Evolutionary conservation across 2,113 vertebrate genomes (phyloP), one percentile per base, ranked within the genome.

Genomic region (Macaca nemestrina): DNA sequence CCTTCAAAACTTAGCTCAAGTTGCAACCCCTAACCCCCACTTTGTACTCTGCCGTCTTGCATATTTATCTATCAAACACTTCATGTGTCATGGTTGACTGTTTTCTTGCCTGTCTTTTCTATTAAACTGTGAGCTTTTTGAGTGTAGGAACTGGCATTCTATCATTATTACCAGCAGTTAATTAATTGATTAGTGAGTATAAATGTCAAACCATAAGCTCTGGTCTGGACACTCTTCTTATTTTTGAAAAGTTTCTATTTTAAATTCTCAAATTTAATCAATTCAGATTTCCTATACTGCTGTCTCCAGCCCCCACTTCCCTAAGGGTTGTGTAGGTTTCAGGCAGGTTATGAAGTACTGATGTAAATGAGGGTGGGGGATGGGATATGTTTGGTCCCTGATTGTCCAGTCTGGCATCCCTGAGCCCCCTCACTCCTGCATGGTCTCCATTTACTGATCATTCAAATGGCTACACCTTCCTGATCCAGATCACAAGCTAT

Each of bases 171-270:
- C 22, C 40, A 90, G 88, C 12, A 93, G 50, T 50, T 59, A 76
- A 82, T 84, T 84, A 76, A 88, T 50, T 93, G 94, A 81, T 2
- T 14, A 91, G 30, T 38, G 45, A 89, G 32, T 61, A 30, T 38
- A 57, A 75, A 83, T 80, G 70, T 80, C 55, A 96, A 94, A 81
- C 57, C 38, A 82, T 79, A 76, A 57, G 86, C 22, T 87, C 20
- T 70, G 13, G 22, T 61, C 30, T 90, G 22, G 35, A 90, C 22
- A 64, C 7, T 55, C 27, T 32, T 88, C 20, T 91, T 72, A 50
- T 86, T 73, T 95, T 81, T 82, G 43, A 64, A 86, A 92, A 88
- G 48, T 79, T 68, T 59, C 57, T 55, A 50, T 75, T 95, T 97
- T 90, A 84, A 88, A 30, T 16, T 84, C 40, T 95, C 23, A 8